Evolutionary conservation across 2,797 vertebrate genomes (phyloP), one percentile per base, ranked within the genome.

Genomic region (Semaprochilodus insignis): DNA sequence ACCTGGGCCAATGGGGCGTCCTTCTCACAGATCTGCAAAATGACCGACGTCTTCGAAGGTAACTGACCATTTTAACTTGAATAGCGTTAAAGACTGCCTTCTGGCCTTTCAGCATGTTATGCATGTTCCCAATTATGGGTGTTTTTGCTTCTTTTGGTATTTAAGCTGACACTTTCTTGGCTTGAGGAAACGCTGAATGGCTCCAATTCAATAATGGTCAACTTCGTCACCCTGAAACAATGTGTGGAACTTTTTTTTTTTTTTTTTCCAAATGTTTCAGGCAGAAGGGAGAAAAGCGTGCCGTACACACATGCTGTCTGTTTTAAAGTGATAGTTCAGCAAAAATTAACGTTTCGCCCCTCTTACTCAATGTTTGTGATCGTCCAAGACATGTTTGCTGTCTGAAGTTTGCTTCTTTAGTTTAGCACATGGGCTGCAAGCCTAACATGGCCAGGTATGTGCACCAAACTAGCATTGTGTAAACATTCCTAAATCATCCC

Each of bases 21-120:
- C 0, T 99, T 99, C 55, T 96, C 97, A 63, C 98, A 99, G 79
- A 99, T 99, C 91, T 99, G 98, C 94, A 99, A 98, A 92, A 99
- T 99, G 98, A 99, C 98, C 0, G 98, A 99, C 75, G 97, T 99
- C 81, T 99, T 99, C 85, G 98, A 99, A 96, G 98, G 98, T 99
- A 66, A 27, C 21, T 3, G 44, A 15, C 16, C 0, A 8, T 3
- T 55, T 54, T 16, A 54, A 54, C 52, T 44, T 5, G 1, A 44
- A 10, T 4, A 44, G 10, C 8, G 3, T 10, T 44, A 1, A 40
- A 44, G 40, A 31, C 31, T 31, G 31, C 14, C 48, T 51, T 52
- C 51, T 52, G 11, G 11, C 51, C 31, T 44, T 44, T 44, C 40
- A 44, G 40, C 8, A 10, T 6, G 5, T 44, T 44, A 44, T 6